Percentiles rank a stretch among this genome's conserved stretches.
These are phyloP conservation scores for Drosophila eugracilis DNA, from an alignment of 1,140 invertebrate species.

Conservation along the genomic window DNA sequence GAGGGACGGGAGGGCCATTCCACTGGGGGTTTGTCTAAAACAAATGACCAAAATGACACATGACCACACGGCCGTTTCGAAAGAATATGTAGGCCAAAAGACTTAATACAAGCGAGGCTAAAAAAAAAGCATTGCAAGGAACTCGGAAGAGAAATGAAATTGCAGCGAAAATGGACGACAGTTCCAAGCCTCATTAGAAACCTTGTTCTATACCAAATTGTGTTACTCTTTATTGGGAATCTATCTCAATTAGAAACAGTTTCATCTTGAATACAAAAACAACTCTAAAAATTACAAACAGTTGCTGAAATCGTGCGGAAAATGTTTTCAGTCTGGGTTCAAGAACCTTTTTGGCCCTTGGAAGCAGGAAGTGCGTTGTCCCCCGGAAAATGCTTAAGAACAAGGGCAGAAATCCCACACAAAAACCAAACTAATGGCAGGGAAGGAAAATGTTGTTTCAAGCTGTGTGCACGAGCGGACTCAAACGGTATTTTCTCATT, in stretches of 20 bases:
- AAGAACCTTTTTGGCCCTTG: constrained; percentile 15
- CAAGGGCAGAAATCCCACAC: constrained; percentile 36
- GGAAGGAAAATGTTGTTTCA: constrained; percentile 79
- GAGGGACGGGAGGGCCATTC: constrained; percentile 25
- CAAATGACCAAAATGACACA: constrained; percentile 82
- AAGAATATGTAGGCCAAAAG: constrained; percentile 67
- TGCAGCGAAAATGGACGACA: constrained; percentile 7
- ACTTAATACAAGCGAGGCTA: constrained; percentile 17
- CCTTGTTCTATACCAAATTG: not conserved
- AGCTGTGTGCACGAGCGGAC: constrained; percentile 79
- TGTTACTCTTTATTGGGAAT: not conserved
- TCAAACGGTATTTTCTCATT: constrained; percentile 71
- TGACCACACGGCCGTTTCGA: constrained; percentile 39
- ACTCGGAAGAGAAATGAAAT: constrained; percentile 16
- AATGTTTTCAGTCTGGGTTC: constrained; percentile 17
- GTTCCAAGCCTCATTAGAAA: not conserved
- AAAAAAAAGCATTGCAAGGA: not conserved
- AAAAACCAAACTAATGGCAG: constrained; percentile 72
- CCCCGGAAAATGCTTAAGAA: constrained; percentile 46
- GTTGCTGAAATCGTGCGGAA: constrained; percentile 68
- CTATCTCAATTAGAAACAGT: constrained; percentile 36
- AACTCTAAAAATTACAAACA: constrained; percentile 13
- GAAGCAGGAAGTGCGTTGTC: constrained; percentile 57
- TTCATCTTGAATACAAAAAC: not conserved
- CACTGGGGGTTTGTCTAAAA: constrained; percentile 69